Base-by-base conservation (phyloP, 2,113 vertebrate genomes). In the Phoxinus phoxinus region DNA sequence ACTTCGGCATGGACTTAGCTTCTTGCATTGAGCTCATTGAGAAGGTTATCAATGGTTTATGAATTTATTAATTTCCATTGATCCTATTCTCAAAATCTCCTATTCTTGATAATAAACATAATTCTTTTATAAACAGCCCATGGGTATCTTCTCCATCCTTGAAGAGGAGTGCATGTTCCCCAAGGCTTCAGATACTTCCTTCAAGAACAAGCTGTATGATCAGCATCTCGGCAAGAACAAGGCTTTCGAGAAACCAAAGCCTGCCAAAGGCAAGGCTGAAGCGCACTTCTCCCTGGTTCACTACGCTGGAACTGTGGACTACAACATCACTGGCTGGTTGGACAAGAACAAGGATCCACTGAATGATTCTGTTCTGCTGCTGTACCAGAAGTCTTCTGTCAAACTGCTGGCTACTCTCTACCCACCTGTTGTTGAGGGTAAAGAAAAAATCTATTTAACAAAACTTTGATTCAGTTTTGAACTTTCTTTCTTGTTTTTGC, bases 11-110 rank as follows among this genome's bases (percentile, higher is more conserved):
- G 96, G 96, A 97, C 91, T 86, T 96, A 92, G 95, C 95, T 94
- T 96, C 96, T 86, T 97, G 96, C 92, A 97, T 96, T 91, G 96
- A 96, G 91, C 96, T 97, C 23, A 97, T 96, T 93, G 96, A 97
- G 89, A 97, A 96, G 95, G 96, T 97, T 80, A 15, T 27, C 87
- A 1, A 7, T 82, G 35, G 21, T 41, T 76, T 56, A 53, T 85
- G n/a, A n/a, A n/a, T n/a, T n/a, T n/a, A n/a, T n/a, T n/a, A n/a
- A n/a, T 23, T 56, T 2, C 53, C 19, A 56, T 23, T 56, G 10
- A 41, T 41, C 25, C 23, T 11, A 21, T 65, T 69, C 3, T 63
- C 2, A 35, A 15, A 69, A 19, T 69, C 12, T 8, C 15, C 4
- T 25, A 25, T 46, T 25, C n/a, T 46, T n/a, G 17, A 1, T 23